Conservation (phyloP, 2,797 vertebrate species). For the Sphenopsis melanotis region DNA sequence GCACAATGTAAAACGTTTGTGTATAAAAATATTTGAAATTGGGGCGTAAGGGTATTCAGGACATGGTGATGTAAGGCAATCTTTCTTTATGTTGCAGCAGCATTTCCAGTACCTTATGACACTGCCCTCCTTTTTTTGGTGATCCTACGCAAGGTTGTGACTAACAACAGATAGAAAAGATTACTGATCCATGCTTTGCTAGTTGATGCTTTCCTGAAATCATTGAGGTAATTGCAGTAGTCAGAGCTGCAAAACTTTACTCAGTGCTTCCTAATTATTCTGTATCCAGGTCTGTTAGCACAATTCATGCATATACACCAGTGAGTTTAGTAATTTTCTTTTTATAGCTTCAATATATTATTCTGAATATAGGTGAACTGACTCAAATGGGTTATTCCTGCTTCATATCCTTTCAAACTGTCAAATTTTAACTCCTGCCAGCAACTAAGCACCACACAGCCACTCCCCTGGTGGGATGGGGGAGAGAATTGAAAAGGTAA, state of each 20-base stretch:
- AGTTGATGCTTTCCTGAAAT: background rate
- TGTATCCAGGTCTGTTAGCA: background rate
- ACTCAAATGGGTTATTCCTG: slow-evolving; percentile 19
- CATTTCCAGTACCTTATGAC: background rate
- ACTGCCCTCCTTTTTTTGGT: background rate
- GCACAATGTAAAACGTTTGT: background rate
- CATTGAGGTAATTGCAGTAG: background rate
- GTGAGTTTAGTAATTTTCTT: slow-evolving; percentile 29
- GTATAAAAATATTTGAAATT: background rate
- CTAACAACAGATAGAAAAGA: background rate
- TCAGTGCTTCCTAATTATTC: background rate
- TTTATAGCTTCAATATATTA: slow-evolving; percentile 17
- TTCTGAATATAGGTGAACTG: slow-evolving; percentile 17
- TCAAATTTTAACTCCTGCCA: background rate
- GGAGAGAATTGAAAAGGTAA: background rate
- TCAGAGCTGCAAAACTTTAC: background rate
- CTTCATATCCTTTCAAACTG: background rate
- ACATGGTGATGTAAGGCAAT: background rate
- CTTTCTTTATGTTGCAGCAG: background rate
- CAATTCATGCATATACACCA: background rate
- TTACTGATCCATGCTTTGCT: background rate
- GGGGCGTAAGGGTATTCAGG: background rate
- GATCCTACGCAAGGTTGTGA: background rate
- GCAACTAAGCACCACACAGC: background rate
- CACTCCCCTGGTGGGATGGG: background rate